Evolutionary conservation across 64 coral and sea anemone genomes (phyloP).

Genomic region (Catalaphyllia jardinei): DNA sequence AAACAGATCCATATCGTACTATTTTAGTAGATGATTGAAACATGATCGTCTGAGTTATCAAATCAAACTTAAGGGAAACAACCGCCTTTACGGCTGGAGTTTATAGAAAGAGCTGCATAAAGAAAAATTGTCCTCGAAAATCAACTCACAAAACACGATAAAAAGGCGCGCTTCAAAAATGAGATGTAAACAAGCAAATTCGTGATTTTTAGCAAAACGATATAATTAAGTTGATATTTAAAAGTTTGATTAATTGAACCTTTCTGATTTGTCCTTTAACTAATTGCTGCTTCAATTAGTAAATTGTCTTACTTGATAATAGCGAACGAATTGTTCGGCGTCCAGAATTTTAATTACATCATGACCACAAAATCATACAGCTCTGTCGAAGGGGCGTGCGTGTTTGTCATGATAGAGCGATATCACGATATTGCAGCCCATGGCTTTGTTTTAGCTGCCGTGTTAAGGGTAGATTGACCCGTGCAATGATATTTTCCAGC

Average conservation of each 20-base stretch:
- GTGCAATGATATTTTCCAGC: neutral
- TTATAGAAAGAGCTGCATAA: no score
- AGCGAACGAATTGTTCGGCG: neutral
- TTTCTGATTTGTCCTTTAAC: neutral
- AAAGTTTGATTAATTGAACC: neutral
- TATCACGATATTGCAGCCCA: neutral
- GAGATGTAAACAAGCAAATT: neutral
- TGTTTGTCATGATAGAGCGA: neutral
- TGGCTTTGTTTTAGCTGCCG: neutral
- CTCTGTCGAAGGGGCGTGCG: neutral
- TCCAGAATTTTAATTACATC: neutral
- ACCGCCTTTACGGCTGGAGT: no score
- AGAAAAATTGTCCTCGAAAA: no score
- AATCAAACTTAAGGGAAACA: no score
- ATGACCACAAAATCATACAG: neutral
- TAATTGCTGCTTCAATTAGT: neutral
- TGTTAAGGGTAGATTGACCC: neutral
- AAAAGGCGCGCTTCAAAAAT: neutral
- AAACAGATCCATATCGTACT: no score
- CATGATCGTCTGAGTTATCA: no score
- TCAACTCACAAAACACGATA: no score
- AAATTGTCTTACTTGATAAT: neutral
- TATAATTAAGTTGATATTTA: neutral
- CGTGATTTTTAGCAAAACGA: neutral
- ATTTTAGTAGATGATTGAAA: no score